phyloP scores from a whole-genome alignment of 2,113 vertebrate genomes.

The Oenanthe oenanthe region DNA sequence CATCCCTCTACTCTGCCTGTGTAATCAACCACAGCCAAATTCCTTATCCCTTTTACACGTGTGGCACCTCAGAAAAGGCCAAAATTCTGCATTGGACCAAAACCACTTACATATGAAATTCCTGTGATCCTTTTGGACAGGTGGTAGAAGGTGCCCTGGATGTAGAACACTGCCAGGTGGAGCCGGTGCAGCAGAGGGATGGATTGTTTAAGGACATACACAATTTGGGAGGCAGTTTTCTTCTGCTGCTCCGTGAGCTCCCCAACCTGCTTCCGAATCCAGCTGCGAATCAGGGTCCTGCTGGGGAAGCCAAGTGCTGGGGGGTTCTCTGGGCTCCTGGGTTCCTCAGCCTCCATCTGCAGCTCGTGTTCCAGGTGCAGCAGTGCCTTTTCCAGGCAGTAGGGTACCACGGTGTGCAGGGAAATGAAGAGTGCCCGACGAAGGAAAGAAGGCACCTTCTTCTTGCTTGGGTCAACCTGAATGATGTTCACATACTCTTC shows the following conservation, averaged over 20 bases:
- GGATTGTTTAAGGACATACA: slow-evolving; percentile 73
- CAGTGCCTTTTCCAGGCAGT: slow-evolving; percentile 85
- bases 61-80: not conserved
- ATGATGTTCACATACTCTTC: slow-evolving; percentile 92
- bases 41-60: not conserved
- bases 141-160: slow-evolving; percentile 87
- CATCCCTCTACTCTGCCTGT: not conserved
- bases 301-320: slow-evolving; percentile 19
- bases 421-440: slow-evolving; percentile 75
- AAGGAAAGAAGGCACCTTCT: slow-evolving; percentile 77
- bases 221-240: slow-evolving; percentile 57
- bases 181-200: slow-evolving; percentile 81
- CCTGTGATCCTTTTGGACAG: slow-evolving; percentile 85
- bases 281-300: slow-evolving; percentile 58
- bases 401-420: slow-evolving; percentile 82
- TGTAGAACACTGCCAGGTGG: slow-evolving; percentile 89
- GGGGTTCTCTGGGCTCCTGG: not conserved
- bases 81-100: not conserved
- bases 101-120: slow-evolving; percentile 84
- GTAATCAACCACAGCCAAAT: not conserved
- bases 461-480: slow-evolving; percentile 85
- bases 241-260: slow-evolving; percentile 79
- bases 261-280: slow-evolving; percentile 62
- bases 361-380: slow-evolving; percentile 86
- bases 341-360: slow-evolving; percentile 47